Evolutionary conservation across 1,140 invertebrate genomes (phyloP).

Genomic region (Caenorhabditis brenneri): DNA sequence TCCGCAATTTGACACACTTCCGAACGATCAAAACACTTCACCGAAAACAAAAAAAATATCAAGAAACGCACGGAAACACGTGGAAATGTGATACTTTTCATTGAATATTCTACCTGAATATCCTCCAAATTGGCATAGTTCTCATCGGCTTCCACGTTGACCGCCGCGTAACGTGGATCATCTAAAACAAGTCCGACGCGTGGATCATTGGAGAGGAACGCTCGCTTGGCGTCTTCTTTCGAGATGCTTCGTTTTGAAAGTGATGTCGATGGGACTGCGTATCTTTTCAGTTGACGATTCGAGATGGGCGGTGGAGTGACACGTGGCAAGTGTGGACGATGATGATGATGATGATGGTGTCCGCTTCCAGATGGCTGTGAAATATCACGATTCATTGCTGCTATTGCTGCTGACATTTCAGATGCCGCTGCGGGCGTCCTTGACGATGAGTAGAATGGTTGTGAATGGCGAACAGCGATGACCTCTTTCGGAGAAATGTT

Average conservation of each 20-base stretch:
- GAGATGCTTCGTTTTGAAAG: neutral
- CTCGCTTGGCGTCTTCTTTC: constrained; percentile 11
- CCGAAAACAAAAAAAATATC: neutral
- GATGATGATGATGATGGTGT: neutral
- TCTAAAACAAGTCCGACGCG: neutral
- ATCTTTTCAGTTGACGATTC: neutral
- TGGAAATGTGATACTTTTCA: neutral
- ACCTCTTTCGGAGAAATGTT: constrained; percentile 3
- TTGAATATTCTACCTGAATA: neutral
- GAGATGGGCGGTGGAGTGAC: constrained; percentile 2
- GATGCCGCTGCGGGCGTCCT: neutral
- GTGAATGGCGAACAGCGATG: neutral
- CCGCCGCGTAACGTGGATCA: constrained; percentile 4
- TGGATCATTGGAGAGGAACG: constrained; percentile 17
- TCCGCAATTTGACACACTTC: too few species aligned
- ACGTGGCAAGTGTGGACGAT: neutral
- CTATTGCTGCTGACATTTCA: neutral
- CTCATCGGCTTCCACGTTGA: constrained; percentile 27
- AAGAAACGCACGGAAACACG: neutral
- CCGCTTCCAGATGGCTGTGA: neutral
- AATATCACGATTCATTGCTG: constrained; percentile 7
- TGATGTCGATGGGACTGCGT: neutral
- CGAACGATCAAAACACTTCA: too few species aligned
- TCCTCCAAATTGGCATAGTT: constrained; percentile 31
- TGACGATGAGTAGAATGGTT: neutral